Evolutionary conservation across 2,888 invertebrate species (phyloP), one percentile per base, ranked within the genome.

Genomic region (Cryptocheilus praepositus): DNA sequence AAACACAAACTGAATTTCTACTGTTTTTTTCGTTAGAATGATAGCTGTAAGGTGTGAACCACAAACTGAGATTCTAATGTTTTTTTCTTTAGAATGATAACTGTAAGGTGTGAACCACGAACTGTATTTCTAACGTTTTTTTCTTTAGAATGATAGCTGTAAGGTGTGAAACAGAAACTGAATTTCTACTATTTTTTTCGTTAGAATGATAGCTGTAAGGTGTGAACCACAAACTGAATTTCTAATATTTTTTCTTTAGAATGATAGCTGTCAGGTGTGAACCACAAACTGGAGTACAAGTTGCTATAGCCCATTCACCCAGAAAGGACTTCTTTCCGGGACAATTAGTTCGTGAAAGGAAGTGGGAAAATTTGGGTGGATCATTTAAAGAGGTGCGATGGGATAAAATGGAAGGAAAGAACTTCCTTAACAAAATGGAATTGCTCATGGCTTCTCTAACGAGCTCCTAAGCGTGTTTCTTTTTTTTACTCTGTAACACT

Each of bases 401-500:
- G 88, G 97, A 98, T 75, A 96, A 96, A 89, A 95, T 98, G 93
- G 98, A 98, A 88, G 98, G 98, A 59, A 95, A 96, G 85, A 98
- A 98, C 90, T 98, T 98, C 88, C 91, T 98, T 5, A 97, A 97
- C 85, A 98, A 98, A 91, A 96, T 98, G 94, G 98, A 98, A 90
- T 91, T 97, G 80, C 92, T 98, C 4, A 97, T 98, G 97, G 98
- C 98, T 64, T 95, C 95, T 81, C 90, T 95, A 15, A 94, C 95
- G 71, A 94, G 94, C 84, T 49, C 49, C 1, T 49, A n/a, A 49
- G 18, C 15, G 13, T 5, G 2, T 11, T 11, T 8, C 1, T 5
- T 7, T 5, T 36, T 36, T 36, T 36, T 36, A 36, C 36, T 11
- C 36, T 4, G 11, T 7, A 11, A 36, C 1, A 7, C 13, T 7